These are phyloP conservation scores for Oscheius myriophilus DNA, from an alignment of 2,888 invertebrate genomes.

Conservation along the genomic window DNA sequence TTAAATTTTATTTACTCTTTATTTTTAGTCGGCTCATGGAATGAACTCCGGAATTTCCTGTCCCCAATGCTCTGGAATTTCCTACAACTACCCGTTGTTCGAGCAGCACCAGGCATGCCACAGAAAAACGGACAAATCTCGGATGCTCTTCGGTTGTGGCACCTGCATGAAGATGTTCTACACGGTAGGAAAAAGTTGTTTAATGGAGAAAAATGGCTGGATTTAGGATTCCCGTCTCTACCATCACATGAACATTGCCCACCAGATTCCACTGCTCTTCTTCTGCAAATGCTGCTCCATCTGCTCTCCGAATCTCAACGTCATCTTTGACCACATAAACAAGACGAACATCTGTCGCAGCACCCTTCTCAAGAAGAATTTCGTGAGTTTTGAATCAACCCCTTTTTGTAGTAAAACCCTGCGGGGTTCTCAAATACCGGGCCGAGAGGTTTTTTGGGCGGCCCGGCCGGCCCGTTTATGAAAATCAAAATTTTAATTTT, in stretches of 20 bases:
- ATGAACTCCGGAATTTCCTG: conserved; percentile 26
- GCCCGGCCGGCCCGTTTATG: too few relatives aligned
- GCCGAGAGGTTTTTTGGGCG: not conserved
- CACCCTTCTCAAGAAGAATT: not conserved
- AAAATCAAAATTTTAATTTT: too few relatives aligned
- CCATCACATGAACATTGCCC: conserved; percentile 29
- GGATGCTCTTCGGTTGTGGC: conserved; percentile 35
- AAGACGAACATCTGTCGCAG: not conserved
- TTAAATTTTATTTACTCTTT: not conserved
- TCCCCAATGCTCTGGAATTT: conserved; percentile 32
- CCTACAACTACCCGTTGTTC: conserved; percentile 33
- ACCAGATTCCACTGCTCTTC: conserved; percentile 30
- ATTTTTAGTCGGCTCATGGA: conserved; percentile 35
- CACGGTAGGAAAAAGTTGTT: not conserved
- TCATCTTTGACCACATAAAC: conserved; percentile 10
- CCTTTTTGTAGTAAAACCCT: not conserved
- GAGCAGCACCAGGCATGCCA: conserved; percentile 32
- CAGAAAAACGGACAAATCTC: not conserved
- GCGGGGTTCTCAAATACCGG: too few relatives aligned
- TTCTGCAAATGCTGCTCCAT: conserved; percentile 39
- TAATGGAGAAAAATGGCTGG: not conserved
- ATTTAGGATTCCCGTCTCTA: conserved; percentile 33
- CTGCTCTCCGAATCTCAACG: not conserved
- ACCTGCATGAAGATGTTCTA: conserved; percentile 30
- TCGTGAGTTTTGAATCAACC: not conserved